phyloP scores from a whole-genome alignment of 2,797 vertebrate genomes.

The Momotus momota region DNA sequence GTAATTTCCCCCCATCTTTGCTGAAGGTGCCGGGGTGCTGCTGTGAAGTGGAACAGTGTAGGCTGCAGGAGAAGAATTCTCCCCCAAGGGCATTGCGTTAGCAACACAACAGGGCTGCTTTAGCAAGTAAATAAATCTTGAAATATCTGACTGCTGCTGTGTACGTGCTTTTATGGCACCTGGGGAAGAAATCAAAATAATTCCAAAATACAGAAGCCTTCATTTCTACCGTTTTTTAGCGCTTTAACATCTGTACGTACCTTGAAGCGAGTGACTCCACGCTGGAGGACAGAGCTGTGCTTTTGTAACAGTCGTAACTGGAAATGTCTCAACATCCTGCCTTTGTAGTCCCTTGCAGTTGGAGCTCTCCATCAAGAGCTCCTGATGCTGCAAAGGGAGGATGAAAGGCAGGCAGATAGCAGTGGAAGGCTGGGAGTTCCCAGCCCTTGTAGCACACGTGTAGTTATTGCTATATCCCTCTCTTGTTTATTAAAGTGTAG shows the following conservation, averaged over 20 bases:
- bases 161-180: background rate
- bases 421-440: background rate
- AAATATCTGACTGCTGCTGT: background rate
- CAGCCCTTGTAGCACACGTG: background rate
- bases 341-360: accelerated
- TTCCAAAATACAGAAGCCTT: background rate
- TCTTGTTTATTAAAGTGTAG: background rate
- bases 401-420: background rate
- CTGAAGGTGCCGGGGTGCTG: background rate
- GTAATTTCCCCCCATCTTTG: background rate
- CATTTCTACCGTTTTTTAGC: background rate
- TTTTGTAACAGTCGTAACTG: background rate
- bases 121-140: conserved; percentile 6
- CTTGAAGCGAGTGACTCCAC: background rate
- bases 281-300: background rate
- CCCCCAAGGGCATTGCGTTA: background rate
- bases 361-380: background rate
- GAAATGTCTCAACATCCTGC: background rate
- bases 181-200: background rate
- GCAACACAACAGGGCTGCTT: background rate
- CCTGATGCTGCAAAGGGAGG: background rate
- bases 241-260: background rate
- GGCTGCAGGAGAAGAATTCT: conserved; percentile 6
- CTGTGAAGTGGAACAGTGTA: background rate
- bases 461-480: background rate